A percentile compares a stretch with the other conserved stretches of the same genome.
phyloP scores from a whole-genome alignment of 2,888 invertebrate species.

The Drosophila quinaria region DNA sequence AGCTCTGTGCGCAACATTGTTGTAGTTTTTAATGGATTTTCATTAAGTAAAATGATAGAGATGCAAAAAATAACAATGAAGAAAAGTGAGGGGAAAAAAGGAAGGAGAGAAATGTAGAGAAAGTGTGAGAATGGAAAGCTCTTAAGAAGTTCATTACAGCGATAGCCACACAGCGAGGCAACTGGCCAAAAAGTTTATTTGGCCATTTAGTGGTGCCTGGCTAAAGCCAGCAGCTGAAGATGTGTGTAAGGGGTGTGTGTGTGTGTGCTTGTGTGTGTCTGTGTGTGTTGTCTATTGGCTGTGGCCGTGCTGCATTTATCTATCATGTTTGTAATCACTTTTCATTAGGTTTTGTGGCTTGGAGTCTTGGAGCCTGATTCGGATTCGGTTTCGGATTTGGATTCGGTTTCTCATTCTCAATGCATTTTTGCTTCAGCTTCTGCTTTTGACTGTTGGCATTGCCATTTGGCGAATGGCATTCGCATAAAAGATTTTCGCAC shows the following conservation, averaged over 20 bases:
- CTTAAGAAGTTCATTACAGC: slow-evolving; percentile 81
- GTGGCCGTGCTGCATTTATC: slow-evolving; percentile 66
- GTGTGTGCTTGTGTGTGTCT: slow-evolving; percentile 26
- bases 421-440: slow-evolving; percentile 1
- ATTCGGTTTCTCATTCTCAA: neutral
- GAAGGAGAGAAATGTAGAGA: neutral
- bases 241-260: slow-evolving; percentile 25
- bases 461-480: slow-evolving; percentile 70
- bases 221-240: slow-evolving; percentile 62
- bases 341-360: slow-evolving; percentile 78
- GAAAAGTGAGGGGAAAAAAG: neutral
- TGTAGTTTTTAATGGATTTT: slow-evolving; percentile 81
- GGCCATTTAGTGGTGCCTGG: slow-evolving; percentile 73
- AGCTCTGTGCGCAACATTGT: slow-evolving; percentile 64
- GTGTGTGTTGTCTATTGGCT: slow-evolving; percentile 24
- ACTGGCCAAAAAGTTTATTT: slow-evolving; percentile 80
- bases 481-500: slow-evolving; percentile 82
- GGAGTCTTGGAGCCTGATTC: slow-evolving; percentile 20
- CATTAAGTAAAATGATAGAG: slow-evolving; percentile 59
- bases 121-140: slow-evolving; percentile 56
- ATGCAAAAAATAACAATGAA: slow-evolving; percentile 37
- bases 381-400: slow-evolving; percentile 15
- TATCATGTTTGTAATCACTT: slow-evolving; percentile 82
- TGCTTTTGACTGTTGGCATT: slow-evolving; percentile 52
- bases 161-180: slow-evolving; percentile 59